Evolutionary conservation across 2,113 vertebrate species (phyloP).

Genomic region (Capreolus pygargus): DNA sequence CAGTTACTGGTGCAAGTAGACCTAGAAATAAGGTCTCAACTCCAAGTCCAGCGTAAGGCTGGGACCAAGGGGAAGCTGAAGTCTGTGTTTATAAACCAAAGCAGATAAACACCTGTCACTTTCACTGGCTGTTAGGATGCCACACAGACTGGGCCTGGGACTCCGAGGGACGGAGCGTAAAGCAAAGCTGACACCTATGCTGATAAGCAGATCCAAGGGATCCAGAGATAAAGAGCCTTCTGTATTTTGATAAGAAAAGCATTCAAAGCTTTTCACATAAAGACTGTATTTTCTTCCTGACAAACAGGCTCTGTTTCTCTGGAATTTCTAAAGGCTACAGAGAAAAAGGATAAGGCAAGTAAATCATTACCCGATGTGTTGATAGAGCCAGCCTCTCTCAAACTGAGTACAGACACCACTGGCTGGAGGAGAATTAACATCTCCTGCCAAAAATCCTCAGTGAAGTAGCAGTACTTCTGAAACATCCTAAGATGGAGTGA

Average conservation of each 20-base stretch:
- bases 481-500: not conserved
- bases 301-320: conserved; percentile 54
- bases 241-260: conserved; percentile 37
- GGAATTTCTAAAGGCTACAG: conserved; percentile 13
- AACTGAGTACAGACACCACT: not conserved
- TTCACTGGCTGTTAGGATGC: not conserved
- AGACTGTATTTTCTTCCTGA: conserved; percentile 34
- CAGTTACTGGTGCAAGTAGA: not conserved
- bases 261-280: conserved; percentile 37
- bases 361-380: conserved; percentile 30
- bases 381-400: conserved; percentile 18
- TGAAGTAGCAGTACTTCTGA: not conserved
- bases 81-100: not conserved
- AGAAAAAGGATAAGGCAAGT: conserved; percentile 19
- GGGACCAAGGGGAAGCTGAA: not conserved
- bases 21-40: not conserved
- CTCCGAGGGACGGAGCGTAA: not conserved
- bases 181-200: not conserved
- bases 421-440: not conserved
- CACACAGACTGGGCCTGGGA: not conserved
- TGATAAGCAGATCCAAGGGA: not conserved
- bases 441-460: not conserved
- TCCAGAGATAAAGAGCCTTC: conserved; percentile 27
- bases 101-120: not conserved
- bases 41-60: not conserved